Percentiles rank a stretch among this genome's conserved stretches.
phyloP scores from a whole-genome alignment of 2,113 vertebrate genomes.

The Hemibagrus wyckioides region DNA sequence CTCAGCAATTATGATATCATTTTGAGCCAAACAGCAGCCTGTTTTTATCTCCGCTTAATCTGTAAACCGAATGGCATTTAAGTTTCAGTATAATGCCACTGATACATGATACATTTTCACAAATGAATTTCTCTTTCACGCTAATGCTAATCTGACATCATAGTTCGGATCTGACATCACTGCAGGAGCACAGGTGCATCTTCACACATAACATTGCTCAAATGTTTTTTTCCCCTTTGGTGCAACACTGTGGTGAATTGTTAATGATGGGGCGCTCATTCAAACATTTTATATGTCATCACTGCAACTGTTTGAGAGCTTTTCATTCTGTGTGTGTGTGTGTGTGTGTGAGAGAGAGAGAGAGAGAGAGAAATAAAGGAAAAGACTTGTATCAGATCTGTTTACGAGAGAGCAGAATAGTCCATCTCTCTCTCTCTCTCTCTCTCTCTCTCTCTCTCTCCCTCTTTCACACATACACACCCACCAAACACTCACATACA shows the following conservation, averaged over 20 bases:
- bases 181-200: slow-evolving; percentile 4
- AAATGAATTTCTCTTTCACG: background rate
- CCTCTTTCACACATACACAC: background rate
- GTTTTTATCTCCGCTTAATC: background rate
- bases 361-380: background rate
- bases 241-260: background rate
- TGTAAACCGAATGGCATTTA: background rate
- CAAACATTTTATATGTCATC: slow-evolving; percentile 9
- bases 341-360: background rate
- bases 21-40: background rate
- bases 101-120: background rate
- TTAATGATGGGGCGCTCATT: slow-evolving; percentile 16
- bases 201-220: background rate
- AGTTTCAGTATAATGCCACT: background rate
- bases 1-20: background rate
- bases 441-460: background rate
- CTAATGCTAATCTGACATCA: background rate
- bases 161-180: background rate
- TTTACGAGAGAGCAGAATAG: background rate
- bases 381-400: background rate
- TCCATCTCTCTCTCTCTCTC: background rate
- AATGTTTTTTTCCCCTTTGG: background rate
- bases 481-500: background rate
- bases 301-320: slow-evolving; percentile 6
- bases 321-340: slow-evolving; percentile 1